A percentile compares a stretch with the other conserved stretches of the same genome.
Evolutionary conservation across 2,888 invertebrate species (phyloP).

Genomic region (Drymonia ruficornis): DNA sequence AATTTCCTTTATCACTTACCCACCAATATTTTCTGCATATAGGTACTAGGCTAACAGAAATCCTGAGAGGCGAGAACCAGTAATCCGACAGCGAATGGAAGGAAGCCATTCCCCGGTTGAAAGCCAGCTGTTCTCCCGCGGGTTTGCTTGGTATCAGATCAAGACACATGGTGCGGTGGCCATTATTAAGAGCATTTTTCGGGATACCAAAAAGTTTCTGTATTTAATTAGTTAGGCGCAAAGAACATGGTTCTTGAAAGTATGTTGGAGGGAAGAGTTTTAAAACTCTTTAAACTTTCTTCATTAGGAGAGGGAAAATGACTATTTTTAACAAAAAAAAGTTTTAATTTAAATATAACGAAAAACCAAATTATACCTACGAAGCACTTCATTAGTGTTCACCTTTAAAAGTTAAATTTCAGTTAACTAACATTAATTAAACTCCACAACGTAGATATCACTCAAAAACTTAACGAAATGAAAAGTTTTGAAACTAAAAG

Average conservation of each 20-base stretch:
- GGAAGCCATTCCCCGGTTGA: slow-evolving; percentile 29
- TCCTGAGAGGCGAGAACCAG: slow-evolving; percentile 24
- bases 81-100: slow-evolving; percentile 40
- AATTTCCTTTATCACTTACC: too few relatives aligned
- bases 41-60: slow-evolving; percentile 9
- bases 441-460: slow-evolving; percentile 9
- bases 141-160: slow-evolving; percentile 31
- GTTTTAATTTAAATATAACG: too few relatives aligned
- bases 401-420: slow-evolving; percentile 17
- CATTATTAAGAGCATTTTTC: neutral
- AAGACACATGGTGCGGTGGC: slow-evolving; percentile 7
- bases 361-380: too few relatives aligned
- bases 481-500: neutral
- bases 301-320: too few relatives aligned
- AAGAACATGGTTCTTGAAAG: too few relatives aligned
- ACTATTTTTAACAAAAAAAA: too few relatives aligned
- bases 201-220: neutral
- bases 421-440: too few relatives aligned
- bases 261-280: too few relatives aligned
- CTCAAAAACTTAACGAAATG: slow-evolving; percentile 4
- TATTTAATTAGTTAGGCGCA: neutral
- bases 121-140: slow-evolving; percentile 27
- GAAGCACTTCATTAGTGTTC: neutral
- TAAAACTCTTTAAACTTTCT: too few relatives aligned
- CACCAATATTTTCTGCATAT: neutral